Evolutionary conservation across 2,888 invertebrate genomes (phyloP), one percentile per base, ranked within the genome.

Genomic region (Andrena trimmerana): DNA sequence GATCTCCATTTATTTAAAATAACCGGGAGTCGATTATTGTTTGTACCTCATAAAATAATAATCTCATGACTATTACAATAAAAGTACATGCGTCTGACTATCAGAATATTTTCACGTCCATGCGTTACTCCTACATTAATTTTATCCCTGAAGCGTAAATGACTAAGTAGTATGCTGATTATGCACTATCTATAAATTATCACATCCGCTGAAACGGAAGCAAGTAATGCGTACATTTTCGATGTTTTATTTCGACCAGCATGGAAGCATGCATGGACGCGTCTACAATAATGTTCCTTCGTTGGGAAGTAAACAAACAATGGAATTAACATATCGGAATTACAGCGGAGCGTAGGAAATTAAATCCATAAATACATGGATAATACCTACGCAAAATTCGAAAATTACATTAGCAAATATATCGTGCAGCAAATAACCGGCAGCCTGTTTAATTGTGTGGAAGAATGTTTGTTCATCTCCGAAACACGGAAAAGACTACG

Each of bases 381-480:
- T 62, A 29, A 36, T 36, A n/a, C 16, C 42, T 42, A 16, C 24
- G n/a, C 7, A 31, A 57, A 3, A 50, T 68, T 60, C 62, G 50
- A 60, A 71, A 80, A 70, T 62, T 59, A 69, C 72, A 54, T 57
- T 67, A 59, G 24, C 10, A 31, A 74, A 27, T 54, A 48, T 8
- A 31, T 62, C n/a, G 20, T 27, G 6, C 7, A 8, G 29, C 16
- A 52, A 50, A 71, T 36, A 20, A 7, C 20, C 33, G 27, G 48
- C 27, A 10, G 42, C 24, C 66, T 50, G 59, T 50, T 78, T 83
- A 69, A 82, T 82, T 70, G 63, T 52, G 62, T 10, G 20, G 63
- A 72, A 36, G 42, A 52, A 69, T 36, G 48, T 66, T 59, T 83
- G 81, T 86, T 88, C 86, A 86, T 80, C 74, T 72, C 73, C 66